phyloP scores from a whole-genome alignment of 1,140 invertebrate genomes.

The Drosophila kohkoa region DNA sequence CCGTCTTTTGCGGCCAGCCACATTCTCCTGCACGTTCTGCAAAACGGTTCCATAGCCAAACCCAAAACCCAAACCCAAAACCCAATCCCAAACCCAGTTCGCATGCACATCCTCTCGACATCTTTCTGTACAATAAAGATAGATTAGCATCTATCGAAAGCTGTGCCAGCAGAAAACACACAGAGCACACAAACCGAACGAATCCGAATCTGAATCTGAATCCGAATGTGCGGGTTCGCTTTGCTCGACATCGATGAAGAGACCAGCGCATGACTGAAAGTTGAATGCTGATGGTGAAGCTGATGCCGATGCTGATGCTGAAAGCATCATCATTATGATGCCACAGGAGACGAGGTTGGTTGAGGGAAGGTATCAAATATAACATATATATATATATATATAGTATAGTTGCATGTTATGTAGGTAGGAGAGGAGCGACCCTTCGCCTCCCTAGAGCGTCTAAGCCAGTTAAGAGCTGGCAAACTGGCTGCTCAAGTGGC shows the following conservation, averaged over 20 bases:
- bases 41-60: slow-evolving; percentile 5
- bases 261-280: slow-evolving; percentile 67
- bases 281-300: slow-evolving; percentile 28
- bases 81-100: slow-evolving; percentile 34
- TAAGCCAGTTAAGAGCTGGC: slow-evolving; percentile 59
- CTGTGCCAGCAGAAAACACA: slow-evolving; percentile 56
- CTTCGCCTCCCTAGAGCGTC: slow-evolving; percentile 48
- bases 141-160: slow-evolving; percentile 78
- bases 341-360: background rate
- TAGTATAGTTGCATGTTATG: background rate
- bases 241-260: slow-evolving; percentile 19
- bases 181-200: slow-evolving; percentile 41
- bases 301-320: slow-evolving; percentile 20
- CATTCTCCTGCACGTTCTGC: slow-evolving; percentile 24
- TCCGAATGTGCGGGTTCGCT: slow-evolving; percentile 45
- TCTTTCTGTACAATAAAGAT: slow-evolving; percentile 76
- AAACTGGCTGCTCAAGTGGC: slow-evolving; percentile 63
- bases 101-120: slow-evolving; percentile 71
- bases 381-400: slow-evolving; percentile 2
- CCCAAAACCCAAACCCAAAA: background rate
- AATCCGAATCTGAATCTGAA: slow-evolving; percentile 37
- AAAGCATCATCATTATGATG: slow-evolving; percentile 23
- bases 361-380: background rate
- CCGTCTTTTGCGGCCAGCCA: slow-evolving; percentile 45
- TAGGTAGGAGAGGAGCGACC: slow-evolving; percentile 14